Conservation (phyloP, 2,113 vertebrate genomes). For the Haplochromis burtoni region DNA sequence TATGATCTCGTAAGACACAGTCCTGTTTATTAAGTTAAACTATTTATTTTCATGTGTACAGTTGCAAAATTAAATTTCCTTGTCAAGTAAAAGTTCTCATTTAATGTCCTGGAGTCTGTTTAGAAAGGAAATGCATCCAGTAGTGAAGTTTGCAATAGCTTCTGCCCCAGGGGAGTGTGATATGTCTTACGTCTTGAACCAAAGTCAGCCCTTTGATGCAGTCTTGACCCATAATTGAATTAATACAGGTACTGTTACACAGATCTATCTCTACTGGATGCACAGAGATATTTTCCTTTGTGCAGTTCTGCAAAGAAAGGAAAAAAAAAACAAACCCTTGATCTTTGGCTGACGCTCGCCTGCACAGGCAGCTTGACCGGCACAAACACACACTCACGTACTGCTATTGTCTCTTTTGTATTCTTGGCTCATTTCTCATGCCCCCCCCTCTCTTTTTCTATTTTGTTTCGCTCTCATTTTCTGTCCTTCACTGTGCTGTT, state of each 20-base stretch:
- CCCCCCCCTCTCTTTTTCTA: not conserved
- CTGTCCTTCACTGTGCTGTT: not conserved
- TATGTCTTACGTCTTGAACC: not conserved
- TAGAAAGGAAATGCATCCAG: not conserved
- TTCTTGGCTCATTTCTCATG: conserved; percentile 17
- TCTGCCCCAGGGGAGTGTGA: not conserved
- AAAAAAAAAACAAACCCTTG: not conserved
- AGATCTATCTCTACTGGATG: not conserved
- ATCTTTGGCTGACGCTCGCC: not conserved
- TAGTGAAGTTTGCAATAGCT: not conserved
- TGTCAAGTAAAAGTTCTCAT: not conserved
- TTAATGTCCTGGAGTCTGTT: not conserved
- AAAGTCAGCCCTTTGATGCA: not conserved
- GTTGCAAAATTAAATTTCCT: not conserved
- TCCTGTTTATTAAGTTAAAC: not conserved
- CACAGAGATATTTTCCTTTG: not conserved
- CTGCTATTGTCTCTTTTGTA: conserved; percentile 1
- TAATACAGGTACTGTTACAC: not conserved
- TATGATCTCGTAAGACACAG: not conserved
- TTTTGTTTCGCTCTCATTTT: conserved; percentile 15
- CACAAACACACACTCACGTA: not conserved
- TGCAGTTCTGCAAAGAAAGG: not conserved
- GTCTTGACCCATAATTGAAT: not conserved
- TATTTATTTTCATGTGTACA: not conserved
- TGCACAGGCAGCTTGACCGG: not conserved